Evolutionary conservation across 2,797 vertebrate genomes (phyloP).

Genomic region (Taeniopygia guttata): DNA sequence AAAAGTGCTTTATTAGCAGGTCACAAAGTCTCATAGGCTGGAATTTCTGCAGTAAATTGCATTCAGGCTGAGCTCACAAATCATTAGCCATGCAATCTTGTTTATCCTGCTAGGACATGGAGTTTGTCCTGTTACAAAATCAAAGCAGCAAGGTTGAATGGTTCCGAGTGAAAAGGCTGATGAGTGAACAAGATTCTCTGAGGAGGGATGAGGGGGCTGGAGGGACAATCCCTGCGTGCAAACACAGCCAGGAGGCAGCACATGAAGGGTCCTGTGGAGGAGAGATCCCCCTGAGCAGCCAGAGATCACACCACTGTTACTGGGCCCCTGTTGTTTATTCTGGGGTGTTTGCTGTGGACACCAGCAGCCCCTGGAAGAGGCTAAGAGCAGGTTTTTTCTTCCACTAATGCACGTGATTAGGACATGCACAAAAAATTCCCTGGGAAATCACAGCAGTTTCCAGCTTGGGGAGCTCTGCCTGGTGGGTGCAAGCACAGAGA

Average conservation of each 20-base stretch:
- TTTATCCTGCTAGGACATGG: slow-evolving; percentile 73
- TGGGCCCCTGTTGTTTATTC: not conserved
- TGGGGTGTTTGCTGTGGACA: not conserved
- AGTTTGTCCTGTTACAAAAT: slow-evolving; percentile 80
- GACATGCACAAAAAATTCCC: not conserved
- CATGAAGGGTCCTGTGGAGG: not conserved
- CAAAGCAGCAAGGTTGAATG: slow-evolving; percentile 61
- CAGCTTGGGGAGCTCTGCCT: not conserved
- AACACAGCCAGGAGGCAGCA: not conserved
- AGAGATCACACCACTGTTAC: not conserved
- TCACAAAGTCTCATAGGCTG: slow-evolving; percentile 58
- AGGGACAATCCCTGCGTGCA: not conserved
- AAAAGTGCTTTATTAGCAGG: slow-evolving; percentile 67
- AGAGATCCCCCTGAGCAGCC: not conserved
- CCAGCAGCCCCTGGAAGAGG: not conserved
- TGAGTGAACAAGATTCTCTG: slow-evolving; percentile 21
- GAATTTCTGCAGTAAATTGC: slow-evolving; percentile 64
- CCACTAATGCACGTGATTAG: not conserved
- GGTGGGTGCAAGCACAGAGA: not conserved
- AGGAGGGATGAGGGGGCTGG: not conserved
- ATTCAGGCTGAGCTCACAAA: slow-evolving; percentile 69
- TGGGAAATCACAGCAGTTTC: not conserved
- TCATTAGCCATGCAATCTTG: slow-evolving; percentile 74
- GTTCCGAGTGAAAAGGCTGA: slow-evolving; percentile 65
- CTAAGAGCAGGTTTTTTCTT: not conserved